Evolutionary conservation across 2,113 vertebrate species (phyloP), one percentile per base, ranked within the genome.

Genomic region (Halcyon senegalensis): DNA sequence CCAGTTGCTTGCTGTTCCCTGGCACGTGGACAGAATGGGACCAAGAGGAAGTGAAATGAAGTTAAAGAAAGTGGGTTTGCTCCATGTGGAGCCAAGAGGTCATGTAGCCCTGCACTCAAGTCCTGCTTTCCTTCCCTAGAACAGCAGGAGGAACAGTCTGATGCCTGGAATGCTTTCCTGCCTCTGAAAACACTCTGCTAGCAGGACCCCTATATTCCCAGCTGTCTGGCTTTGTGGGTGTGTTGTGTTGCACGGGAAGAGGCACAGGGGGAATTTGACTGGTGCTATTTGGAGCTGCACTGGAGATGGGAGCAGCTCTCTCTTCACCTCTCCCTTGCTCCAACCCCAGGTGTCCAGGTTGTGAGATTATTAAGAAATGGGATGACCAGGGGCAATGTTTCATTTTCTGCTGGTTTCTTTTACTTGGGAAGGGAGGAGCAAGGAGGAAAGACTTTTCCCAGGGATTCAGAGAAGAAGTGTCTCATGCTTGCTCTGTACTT

Each of bases 351-450:
- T 66, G 5, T 58, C 43, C 9, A 7, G 2, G 8, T 64, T 14
- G 8, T 28, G 28, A 35, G 15, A n/a, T 4, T 13, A 3, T 41
- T 19, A 37, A 35, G 50, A 77, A n/a, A n/a, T 48, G 17, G 14
- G 11, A 11, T 1, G 3, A 2, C 11, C 2, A 0, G 6, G 14
- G 2, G 3, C 31, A 74, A 0, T 46, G 7, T 85, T 82, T 62
- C 13, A 30, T 0, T 2, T 87, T 89, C 23, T 72, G 7, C 27
- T 75, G 19, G 2, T 78, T 75, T 82, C 4, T 63, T 88, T 76
- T 41, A n/a, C 19, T 2, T 84, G 33, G 3, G 16, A 5, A 37
- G 30, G 7, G 24, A 62, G 16, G 5, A 73, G 9, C 17, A 68
- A 50, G 8, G 4, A 3, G 4, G 4, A 33, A 37, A 7, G 12